Percentiles rank a stretch among this genome's conserved stretches.
Conservation (phyloP, 2,888 invertebrate species). For the Masnerella sp. region DNA sequence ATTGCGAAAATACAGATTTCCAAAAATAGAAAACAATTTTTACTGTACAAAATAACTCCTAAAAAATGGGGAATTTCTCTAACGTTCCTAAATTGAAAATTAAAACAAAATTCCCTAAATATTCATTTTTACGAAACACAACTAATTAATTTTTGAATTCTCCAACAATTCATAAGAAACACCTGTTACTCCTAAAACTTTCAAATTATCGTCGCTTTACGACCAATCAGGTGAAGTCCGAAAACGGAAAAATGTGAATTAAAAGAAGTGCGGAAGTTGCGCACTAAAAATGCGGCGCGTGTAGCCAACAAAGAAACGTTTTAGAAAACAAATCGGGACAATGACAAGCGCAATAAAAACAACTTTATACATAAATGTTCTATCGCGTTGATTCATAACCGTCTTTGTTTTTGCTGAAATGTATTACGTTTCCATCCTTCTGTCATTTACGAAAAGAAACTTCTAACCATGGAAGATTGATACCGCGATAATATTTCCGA, state of each 20-base stretch:
- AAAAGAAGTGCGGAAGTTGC: conserved; percentile 7
- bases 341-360: conserved; percentile 27
- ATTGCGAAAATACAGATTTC: no score
- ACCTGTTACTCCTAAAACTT: conserved; percentile 22
- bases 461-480: conserved; percentile 32
- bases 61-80: no score
- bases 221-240: no score
- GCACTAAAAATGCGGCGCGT: conserved; percentile 20
- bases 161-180: conserved; percentile 11
- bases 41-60: no score
- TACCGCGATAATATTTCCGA: conserved; percentile 12
- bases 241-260: no score
- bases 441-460: conserved; percentile 30
- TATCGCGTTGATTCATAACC: conserved; percentile 34
- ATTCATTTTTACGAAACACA: no score
- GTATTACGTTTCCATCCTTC: conserved; percentile 19
- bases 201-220: no score
- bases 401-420: conserved; percentile 30
- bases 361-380: conserved; percentile 37
- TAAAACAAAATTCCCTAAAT: no score
- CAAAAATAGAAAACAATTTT: no score
- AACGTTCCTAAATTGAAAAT: no score
- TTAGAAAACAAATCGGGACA: conserved; percentile 31
- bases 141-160: background rate
- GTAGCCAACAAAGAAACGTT: conserved; percentile 25